A percentile compares a stretch with the other conserved stretches of the same genome.
Evolutionary conservation across 2,797 vertebrate species (phyloP).

Genomic region (Enteromius radiatus): DNA sequence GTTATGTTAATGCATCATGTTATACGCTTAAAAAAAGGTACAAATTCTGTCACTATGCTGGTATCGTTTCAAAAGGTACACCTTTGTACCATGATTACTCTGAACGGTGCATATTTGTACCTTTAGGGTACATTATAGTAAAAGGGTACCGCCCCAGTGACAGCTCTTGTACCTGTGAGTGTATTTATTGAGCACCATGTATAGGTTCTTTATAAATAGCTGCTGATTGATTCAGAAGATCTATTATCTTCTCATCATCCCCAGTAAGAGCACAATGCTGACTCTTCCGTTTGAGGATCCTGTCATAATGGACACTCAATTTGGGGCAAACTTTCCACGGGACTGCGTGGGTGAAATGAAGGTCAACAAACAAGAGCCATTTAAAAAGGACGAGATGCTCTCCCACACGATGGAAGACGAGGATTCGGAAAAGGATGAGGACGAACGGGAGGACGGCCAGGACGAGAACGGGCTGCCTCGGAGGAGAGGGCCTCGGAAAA

Average conservation of each 20-base stretch:
- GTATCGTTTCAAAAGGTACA: neutral
- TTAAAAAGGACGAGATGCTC: conserved; percentile 61
- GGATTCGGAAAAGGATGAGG: conserved; percentile 82
- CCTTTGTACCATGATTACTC: neutral
- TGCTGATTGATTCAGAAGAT: conserved; percentile 43
- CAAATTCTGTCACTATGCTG: neutral
- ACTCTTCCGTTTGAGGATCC: conserved; percentile 89
- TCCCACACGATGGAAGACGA: conserved; percentile 74
- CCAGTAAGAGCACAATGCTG: conserved; percentile 77
- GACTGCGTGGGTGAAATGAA: conserved; percentile 84
- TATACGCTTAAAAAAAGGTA: neutral
- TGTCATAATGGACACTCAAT: conserved; percentile 84
- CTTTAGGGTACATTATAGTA: neutral
- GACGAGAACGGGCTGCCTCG: conserved; percentile 85
- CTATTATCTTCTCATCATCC: conserved; percentile 39
- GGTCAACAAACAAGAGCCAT: conserved; percentile 75
- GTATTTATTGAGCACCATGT: neutral
- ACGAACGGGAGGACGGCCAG: conserved; percentile 81
- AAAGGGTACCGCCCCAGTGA: neutral
- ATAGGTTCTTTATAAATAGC: conserved; percentile 9
- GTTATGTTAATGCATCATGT: neutral
- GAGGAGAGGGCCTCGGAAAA: conserved; percentile 85
- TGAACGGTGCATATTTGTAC: neutral
- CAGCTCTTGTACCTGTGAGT: neutral
- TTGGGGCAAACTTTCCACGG: conserved; percentile 86